phyloP scores from a whole-genome alignment of 92 coral and sea anemone genomes.

The Epizoanthus fatuus region DNA sequence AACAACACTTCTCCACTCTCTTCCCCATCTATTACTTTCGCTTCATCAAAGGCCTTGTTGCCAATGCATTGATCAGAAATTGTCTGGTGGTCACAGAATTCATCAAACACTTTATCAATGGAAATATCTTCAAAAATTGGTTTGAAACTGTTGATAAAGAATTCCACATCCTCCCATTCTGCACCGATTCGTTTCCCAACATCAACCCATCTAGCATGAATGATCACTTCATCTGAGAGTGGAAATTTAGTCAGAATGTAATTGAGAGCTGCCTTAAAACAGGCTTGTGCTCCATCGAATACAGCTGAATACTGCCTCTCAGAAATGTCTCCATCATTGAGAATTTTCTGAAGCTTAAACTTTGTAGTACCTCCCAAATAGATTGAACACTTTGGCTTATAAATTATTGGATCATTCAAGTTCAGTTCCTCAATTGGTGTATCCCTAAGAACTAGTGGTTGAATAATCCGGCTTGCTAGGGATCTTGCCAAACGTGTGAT shows the following conservation, averaged over 20 bases:
- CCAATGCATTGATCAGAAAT: constrained; percentile 44
- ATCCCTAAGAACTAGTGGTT: constrained; percentile 42
- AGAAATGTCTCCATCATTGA: constrained; percentile 63
- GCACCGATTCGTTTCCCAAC: not conserved
- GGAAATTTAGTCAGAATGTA: constrained; percentile 43
- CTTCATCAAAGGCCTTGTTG: constrained; percentile 34
- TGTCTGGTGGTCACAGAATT: constrained; percentile 23
- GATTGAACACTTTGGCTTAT: constrained; percentile 26
- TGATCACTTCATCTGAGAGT: constrained; percentile 17
- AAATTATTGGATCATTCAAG: constrained; percentile 45
- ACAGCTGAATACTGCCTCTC: constrained; percentile 26
- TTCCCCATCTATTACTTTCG: constrained; percentile 42
- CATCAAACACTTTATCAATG: constrained; percentile 22
- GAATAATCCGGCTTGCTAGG: constrained; percentile 51
- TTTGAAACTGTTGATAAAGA: constrained; percentile 22
- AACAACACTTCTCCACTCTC: constrained; percentile 32
- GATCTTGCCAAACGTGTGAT: constrained; percentile 43
- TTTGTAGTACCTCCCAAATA: constrained; percentile 61
- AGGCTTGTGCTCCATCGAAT: not conserved
- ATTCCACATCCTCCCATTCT: constrained; percentile 34
- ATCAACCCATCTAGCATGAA: constrained; percentile 41
- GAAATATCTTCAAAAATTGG: constrained; percentile 29
- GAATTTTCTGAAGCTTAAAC: constrained; percentile 57
- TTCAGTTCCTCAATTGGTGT: constrained; percentile 35
- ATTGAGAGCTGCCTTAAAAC: constrained; percentile 24